Evolutionary conservation across 2,888 invertebrate genomes (phyloP).

Genomic region (Uloborus plumipes): DNA sequence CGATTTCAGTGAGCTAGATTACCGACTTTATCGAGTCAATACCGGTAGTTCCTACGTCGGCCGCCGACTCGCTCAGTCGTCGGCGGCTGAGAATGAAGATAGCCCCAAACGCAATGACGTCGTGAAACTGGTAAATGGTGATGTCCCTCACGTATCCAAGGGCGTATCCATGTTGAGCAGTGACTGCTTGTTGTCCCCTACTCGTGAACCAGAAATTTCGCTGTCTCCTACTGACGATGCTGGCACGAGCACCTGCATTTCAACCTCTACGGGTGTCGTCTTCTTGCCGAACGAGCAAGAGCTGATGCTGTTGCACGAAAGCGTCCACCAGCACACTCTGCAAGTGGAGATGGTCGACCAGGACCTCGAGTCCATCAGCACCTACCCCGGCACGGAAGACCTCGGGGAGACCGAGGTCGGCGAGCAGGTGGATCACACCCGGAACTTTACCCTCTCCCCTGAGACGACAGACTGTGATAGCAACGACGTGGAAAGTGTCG

Average conservation of each 20-base stretch:
- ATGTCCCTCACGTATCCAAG: conserved; percentile 43
- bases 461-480: conserved; percentile 94
- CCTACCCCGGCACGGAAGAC: conserved; percentile 74
- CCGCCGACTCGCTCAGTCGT: conserved; percentile 78
- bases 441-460: conserved; percentile 90
- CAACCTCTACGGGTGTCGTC: conserved; percentile 11
- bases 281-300: conserved; percentile 64
- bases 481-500: conserved; percentile 88
- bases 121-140: conserved; percentile 52
- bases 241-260: background rate
- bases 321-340: conserved; percentile 65
- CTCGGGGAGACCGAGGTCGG: conserved; percentile 75
- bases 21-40: conserved; percentile 80
- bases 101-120: conserved; percentile 74
- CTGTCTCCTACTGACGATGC: conserved; percentile 1
- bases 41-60: conserved; percentile 83
- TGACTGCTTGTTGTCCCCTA: conserved; percentile 32
- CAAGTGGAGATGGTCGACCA: conserved; percentile 72
- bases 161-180: conserved; percentile 16
- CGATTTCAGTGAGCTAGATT: conserved; percentile 76
- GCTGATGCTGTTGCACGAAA: conserved; percentile 64
- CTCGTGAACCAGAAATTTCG: conserved; percentile 21
- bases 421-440: conserved; percentile 73
- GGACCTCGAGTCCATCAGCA: conserved; percentile 70
- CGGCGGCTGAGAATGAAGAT: conserved; percentile 72